Evolutionary conservation across 1,140 invertebrate species (phyloP).

Genomic region (Drosophila elegans): DNA sequence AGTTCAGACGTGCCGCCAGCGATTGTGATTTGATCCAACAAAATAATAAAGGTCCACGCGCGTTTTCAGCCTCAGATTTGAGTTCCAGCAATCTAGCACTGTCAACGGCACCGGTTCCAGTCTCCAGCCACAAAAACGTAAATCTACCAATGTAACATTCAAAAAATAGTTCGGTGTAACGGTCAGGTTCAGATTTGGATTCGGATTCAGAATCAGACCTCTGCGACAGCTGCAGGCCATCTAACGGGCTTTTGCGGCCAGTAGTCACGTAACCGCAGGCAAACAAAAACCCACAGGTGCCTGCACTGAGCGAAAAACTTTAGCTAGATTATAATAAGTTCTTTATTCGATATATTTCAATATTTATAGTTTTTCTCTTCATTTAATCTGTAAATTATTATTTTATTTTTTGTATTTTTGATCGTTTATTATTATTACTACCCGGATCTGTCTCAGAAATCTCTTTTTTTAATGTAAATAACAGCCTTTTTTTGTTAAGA

Average conservation of each 20-base stretch:
- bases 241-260: constrained; percentile 65
- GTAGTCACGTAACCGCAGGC: constrained; percentile 74
- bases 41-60: constrained; percentile 63
- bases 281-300: constrained; percentile 23
- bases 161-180: constrained; percentile 50
- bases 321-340: not conserved
- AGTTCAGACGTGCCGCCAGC: constrained; percentile 75
- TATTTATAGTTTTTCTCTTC: too few relatives aligned
- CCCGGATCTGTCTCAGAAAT: too few relatives aligned
- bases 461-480: too few relatives aligned
- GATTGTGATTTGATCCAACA: constrained; percentile 73
- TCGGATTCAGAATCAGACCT: constrained; percentile 39
- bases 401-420: too few relatives aligned
- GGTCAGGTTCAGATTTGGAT: constrained; percentile 50
- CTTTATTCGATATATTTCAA: too few relatives aligned
- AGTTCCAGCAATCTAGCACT: constrained; percentile 47
- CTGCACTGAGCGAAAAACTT: constrained; percentile 15
- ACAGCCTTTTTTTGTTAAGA: too few relatives aligned
- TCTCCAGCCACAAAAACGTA: constrained; percentile 68
- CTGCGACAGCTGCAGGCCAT: constrained; percentile 72
- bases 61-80: constrained; percentile 45
- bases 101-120: constrained; percentile 36
- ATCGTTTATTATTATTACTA: too few relatives aligned
- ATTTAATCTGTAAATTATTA: too few relatives aligned
- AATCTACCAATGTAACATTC: constrained; percentile 37